Evolutionary conservation across 2,113 vertebrate genomes (phyloP).

Genomic region (Calcarius ornatus): DNA sequence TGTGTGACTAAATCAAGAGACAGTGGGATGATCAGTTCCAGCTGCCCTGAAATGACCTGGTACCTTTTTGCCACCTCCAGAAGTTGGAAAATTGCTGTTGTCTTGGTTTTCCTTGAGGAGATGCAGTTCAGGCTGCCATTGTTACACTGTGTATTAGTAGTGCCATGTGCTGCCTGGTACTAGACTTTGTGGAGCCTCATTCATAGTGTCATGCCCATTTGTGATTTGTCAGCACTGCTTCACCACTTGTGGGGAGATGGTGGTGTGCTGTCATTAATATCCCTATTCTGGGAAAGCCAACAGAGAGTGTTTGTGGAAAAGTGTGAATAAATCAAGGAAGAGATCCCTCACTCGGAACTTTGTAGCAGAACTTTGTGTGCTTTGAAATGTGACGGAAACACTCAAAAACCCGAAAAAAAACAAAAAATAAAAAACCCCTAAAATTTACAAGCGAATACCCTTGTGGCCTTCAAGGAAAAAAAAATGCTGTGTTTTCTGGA

Average conservation of each 20-base stretch:
- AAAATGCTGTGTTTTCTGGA: background rate
- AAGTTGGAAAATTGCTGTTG: background rate
- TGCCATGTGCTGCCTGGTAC: conserved; percentile 6
- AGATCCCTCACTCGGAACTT: background rate
- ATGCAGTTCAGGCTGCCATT: background rate
- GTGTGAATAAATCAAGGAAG: background rate
- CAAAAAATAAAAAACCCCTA: accelerated
- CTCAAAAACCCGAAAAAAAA: too few species aligned
- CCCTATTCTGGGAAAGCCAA: background rate
- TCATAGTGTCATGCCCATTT: background rate
- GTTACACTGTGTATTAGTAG: background rate
- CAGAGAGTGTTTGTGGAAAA: background rate
- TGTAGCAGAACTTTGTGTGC: background rate
- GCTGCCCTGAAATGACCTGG: background rate
- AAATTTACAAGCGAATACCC: background rate
- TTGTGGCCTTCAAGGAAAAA: background rate
- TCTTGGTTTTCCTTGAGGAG: background rate
- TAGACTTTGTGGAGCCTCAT: background rate
- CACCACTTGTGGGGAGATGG: background rate
- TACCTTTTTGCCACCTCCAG: background rate
- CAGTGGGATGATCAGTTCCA: background rate
- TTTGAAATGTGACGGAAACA: background rate
- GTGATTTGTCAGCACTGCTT: background rate
- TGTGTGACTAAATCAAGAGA: background rate
- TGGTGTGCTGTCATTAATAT: background rate